Evolutionary conservation across 2,888 invertebrate species (phyloP).

Genomic region (Eudasyphora cyanicolor): DNA sequence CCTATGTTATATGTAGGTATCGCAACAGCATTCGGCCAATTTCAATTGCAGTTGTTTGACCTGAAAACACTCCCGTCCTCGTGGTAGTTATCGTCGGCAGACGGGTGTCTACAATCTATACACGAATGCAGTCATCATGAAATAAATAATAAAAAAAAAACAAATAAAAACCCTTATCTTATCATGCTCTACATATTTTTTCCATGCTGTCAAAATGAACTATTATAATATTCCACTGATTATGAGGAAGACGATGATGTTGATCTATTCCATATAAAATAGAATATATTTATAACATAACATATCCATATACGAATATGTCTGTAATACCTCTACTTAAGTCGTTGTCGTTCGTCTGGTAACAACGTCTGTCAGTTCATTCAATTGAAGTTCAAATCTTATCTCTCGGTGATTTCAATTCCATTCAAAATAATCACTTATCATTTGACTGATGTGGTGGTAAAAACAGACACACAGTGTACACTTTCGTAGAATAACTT

Average conservation of each 20-base stretch:
- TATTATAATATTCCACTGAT: neutral
- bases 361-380: neutral
- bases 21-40: too few relatives aligned
- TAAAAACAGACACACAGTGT: neutral
- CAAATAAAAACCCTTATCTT: neutral
- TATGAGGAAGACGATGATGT: neutral
- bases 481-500: too few relatives aligned
- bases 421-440: slow-evolving; percentile 17
- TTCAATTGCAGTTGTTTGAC: too few relatives aligned
- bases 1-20: too few relatives aligned
- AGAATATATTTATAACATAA: neutral
- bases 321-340: neutral
- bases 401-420: slow-evolving; percentile 18
- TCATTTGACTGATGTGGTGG: neutral
- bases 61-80: too few relatives aligned
- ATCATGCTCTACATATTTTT: neutral
- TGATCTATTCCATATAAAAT: neutral
- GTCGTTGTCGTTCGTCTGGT: neutral
- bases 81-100: too few relatives aligned
- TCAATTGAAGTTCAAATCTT: slow-evolving; percentile 40
- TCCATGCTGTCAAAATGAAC: neutral
- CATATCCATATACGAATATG: too few relatives aligned
- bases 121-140: too few relatives aligned
- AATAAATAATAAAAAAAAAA: too few relatives aligned
- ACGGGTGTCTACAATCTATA: too few relatives aligned